A percentile compares a stretch with the other conserved stretches of the same genome.
Evolutionary conservation across 2,888 invertebrate species (phyloP).

Genomic region (Heliconius charithonia): DNA sequence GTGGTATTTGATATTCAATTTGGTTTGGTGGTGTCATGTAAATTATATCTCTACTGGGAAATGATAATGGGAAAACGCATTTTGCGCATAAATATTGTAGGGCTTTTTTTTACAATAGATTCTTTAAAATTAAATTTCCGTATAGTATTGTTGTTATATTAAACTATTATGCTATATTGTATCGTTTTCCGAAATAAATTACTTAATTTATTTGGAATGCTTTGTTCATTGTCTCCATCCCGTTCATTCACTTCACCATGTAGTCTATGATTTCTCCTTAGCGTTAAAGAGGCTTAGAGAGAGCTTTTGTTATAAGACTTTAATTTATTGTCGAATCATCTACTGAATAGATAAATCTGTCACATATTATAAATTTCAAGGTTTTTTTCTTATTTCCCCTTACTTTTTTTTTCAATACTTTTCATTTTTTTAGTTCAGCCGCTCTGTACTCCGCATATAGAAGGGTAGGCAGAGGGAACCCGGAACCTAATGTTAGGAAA

Average conservation of each 20-base stretch:
- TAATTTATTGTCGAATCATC: too few relatives aligned
- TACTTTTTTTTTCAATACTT: background rate
- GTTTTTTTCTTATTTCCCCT: background rate
- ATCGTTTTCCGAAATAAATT: slow-evolving; percentile 82
- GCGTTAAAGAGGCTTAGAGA: background rate
- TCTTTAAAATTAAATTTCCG: slow-evolving; percentile 60
- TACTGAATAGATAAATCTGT: background rate
- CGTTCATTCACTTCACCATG: background rate
- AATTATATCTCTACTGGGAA: slow-evolving; percentile 52
- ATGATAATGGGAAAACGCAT: slow-evolving; percentile 57
- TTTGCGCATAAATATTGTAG: slow-evolving; percentile 52
- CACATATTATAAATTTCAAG: background rate
- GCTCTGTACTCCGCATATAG: too few relatives aligned
- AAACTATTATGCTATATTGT: slow-evolving; percentile 81
- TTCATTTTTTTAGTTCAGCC: too few relatives aligned
- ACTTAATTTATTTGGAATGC: slow-evolving; percentile 72
- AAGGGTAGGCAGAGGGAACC: too few relatives aligned
- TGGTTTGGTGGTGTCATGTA: slow-evolving; percentile 53
- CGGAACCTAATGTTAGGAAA: too few relatives aligned
- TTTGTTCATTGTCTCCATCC: slow-evolving; percentile 35
- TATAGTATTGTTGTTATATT: slow-evolving; percentile 79
- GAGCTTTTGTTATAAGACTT: too few relatives aligned
- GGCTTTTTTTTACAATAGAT: slow-evolving; percentile 62
- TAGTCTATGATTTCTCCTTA: background rate
- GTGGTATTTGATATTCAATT: slow-evolving; percentile 43